These are phyloP conservation scores for Acleris sparsana DNA, from an alignment of 2,888 invertebrate species.

Conservation along the genomic window DNA sequence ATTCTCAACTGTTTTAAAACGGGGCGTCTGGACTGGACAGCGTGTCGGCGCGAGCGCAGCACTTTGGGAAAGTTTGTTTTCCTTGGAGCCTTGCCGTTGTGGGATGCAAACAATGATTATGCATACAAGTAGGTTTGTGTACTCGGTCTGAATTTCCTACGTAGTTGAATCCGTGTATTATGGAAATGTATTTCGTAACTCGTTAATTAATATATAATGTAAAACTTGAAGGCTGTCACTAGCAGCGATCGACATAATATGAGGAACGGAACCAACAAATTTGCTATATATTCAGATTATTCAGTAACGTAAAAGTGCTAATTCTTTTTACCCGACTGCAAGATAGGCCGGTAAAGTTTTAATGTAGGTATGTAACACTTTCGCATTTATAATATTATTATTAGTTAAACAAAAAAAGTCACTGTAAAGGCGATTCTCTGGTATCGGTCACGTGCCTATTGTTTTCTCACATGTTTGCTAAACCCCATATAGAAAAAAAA, in stretches of 20 bases:
- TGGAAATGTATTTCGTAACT: not conserved
- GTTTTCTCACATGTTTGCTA: slow-evolving; percentile 20
- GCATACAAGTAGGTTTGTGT: slow-evolving; percentile 1
- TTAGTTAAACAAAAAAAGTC: not conserved
- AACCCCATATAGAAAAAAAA: not conserved
- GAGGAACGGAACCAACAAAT: not conserved
- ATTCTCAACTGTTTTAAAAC: slow-evolving; percentile 35
- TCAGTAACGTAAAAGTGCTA: too few relatives aligned
- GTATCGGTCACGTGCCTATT: slow-evolving; percentile 31
- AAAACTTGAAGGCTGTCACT: not conserved
- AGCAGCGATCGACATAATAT: too few relatives aligned
- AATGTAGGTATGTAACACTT: too few relatives aligned
- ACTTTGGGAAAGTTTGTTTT: slow-evolving; percentile 33
- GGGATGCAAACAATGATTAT: slow-evolving; percentile 15
- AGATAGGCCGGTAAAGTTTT: too few relatives aligned
- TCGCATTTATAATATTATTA: too few relatives aligned
- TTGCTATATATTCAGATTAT: too few relatives aligned
- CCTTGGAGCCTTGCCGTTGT: slow-evolving; percentile 17
- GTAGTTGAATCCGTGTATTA: not conserved
- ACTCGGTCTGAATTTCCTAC: not conserved
- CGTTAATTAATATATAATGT: not conserved
- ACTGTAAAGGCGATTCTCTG: slow-evolving; percentile 11
- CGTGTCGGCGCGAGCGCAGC: slow-evolving; percentile 55
- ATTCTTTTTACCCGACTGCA: too few relatives aligned
- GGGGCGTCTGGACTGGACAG: slow-evolving; percentile 58